Percentiles rank a stretch among this genome's conserved stretches.
Evolutionary conservation across 2,888 invertebrate species (phyloP).

Genomic region (Julus scanicus): DNA sequence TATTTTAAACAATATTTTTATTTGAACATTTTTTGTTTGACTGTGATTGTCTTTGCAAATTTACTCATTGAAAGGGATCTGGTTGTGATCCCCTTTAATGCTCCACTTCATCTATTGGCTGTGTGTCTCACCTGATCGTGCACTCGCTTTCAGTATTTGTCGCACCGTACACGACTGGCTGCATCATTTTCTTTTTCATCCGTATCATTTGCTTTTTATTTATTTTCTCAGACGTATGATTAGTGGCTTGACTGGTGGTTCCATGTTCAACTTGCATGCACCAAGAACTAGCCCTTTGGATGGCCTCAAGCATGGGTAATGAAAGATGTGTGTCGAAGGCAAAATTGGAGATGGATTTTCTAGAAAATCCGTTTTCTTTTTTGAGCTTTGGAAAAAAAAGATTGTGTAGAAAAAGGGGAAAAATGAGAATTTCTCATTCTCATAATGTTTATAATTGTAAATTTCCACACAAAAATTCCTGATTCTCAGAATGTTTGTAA

Average conservation of each 20-base stretch:
- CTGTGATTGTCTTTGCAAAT: too few species aligned
- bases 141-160: slow-evolving; percentile 35
- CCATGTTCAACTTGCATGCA: slow-evolving; percentile 65
- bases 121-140: background rate
- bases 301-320: slow-evolving; percentile 62
- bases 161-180: slow-evolving; percentile 27
- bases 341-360: slow-evolving; percentile 34
- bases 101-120: background rate
- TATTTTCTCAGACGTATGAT: slow-evolving; percentile 53
- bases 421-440: too few species aligned
- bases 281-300: slow-evolving; percentile 61
- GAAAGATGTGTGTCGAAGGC: slow-evolving; percentile 58
- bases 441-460: too few species aligned
- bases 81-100: too few species aligned
- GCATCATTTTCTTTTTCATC: slow-evolving; percentile 36
- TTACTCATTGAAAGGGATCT: too few species aligned
- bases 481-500: too few species aligned
- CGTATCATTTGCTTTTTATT: slow-evolving; percentile 41
- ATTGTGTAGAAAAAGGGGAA: background rate
- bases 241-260: slow-evolving; percentile 62
- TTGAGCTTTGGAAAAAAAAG: background rate
- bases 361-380: background rate
- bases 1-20: too few species aligned
- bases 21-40: too few species aligned
- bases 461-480: too few species aligned